These are phyloP conservation scores for Phragmatobia fuliginosa DNA, from an alignment of 2,888 invertebrate species.

Conservation along the genomic window DNA sequence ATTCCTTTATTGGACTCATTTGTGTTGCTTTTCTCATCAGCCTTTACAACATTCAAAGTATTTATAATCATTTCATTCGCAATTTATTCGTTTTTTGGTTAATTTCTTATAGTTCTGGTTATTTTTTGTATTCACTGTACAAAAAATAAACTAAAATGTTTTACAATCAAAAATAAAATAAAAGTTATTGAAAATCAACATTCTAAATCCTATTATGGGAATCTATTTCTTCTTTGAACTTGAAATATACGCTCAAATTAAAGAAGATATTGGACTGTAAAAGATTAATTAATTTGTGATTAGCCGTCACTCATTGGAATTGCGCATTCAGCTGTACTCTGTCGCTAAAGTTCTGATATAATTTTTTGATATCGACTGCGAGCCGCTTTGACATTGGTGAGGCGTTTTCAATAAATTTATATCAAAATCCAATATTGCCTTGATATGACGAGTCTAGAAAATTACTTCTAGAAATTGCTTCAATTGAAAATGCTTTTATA, in stretches of 20 bases:
- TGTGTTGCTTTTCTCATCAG: not conserved
- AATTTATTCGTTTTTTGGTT: not conserved
- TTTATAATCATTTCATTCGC: not conserved
- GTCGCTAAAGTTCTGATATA: slow-evolving; percentile 74
- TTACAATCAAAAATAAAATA: too few species aligned
- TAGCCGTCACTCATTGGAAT: slow-evolving; percentile 48
- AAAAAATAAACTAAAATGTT: not conserved
- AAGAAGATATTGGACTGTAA: slow-evolving; percentile 33
- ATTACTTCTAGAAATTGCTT: slow-evolving; percentile 58
- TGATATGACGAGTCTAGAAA: slow-evolving; percentile 56
- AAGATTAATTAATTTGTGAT: slow-evolving; percentile 51
- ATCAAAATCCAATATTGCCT: slow-evolving; percentile 77
- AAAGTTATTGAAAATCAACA: not conserved
- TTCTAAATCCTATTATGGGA: not conserved
- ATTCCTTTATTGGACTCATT: not conserved
- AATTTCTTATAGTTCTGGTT: too few species aligned
- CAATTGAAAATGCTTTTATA: slow-evolving; percentile 67
- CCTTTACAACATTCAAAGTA: not conserved
- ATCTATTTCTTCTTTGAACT: not conserved
- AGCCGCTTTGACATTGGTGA: slow-evolving; percentile 73
- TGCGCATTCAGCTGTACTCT: slow-evolving; percentile 45
- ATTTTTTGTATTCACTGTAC: not conserved
- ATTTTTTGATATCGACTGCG: slow-evolving; percentile 74
- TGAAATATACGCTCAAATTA: slow-evolving; percentile 14
- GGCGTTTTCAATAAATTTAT: slow-evolving; percentile 74